phyloP scores from a whole-genome alignment of 1,140 invertebrate species.

The Drosophila neocordata region DNA sequence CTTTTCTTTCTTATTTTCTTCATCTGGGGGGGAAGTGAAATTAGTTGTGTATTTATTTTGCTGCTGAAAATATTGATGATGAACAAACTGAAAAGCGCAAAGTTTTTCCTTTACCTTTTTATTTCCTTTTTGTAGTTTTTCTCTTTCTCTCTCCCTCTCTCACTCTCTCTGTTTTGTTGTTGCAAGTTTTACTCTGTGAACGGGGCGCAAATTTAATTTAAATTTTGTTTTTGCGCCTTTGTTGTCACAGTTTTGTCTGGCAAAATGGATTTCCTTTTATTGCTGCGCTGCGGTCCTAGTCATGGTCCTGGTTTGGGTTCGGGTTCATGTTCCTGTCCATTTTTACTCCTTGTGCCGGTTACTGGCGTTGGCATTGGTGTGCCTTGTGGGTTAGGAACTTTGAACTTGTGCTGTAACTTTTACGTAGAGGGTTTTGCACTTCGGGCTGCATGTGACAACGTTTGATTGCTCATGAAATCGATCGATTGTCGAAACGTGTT shows the following conservation, averaged over 20 bases:
- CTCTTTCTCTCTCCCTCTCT: constrained; percentile 30
- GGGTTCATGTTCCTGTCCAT: constrained; percentile 9
- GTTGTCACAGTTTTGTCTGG: constrained; percentile 17
- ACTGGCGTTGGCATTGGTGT: constrained; percentile 1
- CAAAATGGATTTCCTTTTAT: constrained; percentile 41
- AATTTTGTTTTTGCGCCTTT: constrained; percentile 38
- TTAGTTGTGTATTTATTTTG: constrained; percentile 25
- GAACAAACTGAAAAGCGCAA: constrained; percentile 5
- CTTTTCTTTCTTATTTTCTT: not conserved
- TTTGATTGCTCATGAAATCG: constrained; percentile 78
- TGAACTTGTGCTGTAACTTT: constrained; percentile 73
- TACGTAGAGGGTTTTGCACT: constrained; percentile 36
- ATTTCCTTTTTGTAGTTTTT: constrained; percentile 33
- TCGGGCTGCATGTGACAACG: constrained; percentile 69
- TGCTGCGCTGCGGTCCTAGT: constrained; percentile 18
- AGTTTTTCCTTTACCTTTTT: constrained; percentile 7
- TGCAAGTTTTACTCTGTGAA: constrained; percentile 7
- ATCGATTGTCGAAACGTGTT: constrained; percentile 76
- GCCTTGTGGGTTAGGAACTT: constrained; percentile 66
- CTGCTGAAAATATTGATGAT: constrained; percentile 15
- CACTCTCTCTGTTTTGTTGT: constrained; percentile 28
- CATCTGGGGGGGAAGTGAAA: not conserved
- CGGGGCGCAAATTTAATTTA: constrained; percentile 11
- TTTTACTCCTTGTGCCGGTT: not conserved
- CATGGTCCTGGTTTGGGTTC: constrained; percentile 6